Evolutionary conservation across 1,140 invertebrate genomes (phyloP).

Genomic region (Heliconius melpomene): DNA sequence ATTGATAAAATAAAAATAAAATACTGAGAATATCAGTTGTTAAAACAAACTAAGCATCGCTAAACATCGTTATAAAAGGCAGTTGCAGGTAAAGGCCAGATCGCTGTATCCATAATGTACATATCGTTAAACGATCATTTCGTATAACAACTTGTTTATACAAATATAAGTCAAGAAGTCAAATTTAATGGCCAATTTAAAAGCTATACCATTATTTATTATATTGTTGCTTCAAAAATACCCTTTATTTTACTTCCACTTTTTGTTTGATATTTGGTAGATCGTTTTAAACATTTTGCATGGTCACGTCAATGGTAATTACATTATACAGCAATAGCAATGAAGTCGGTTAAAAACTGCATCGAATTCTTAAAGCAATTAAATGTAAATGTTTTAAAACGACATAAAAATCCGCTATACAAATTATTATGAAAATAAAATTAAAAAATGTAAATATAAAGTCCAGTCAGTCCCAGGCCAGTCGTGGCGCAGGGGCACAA

Average conservation of each 20-base stretch:
- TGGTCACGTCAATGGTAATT: no score
- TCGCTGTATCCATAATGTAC: not conserved
- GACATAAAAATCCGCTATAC: no score
- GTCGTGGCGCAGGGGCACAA: no score
- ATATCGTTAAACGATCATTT: not conserved
- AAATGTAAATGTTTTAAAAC: no score
- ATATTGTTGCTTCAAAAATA: no score
- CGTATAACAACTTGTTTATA: constrained; percentile 1
- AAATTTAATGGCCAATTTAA: not conserved
- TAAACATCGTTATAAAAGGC: not conserved
- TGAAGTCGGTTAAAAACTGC: not conserved
- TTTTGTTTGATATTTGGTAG: no score
- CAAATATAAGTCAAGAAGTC: not conserved
- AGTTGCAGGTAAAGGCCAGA: not conserved
- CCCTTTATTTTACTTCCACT: no score
- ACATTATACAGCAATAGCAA: not conserved
- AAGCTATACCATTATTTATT: no score
- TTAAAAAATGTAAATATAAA: no score
- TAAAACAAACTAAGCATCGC: not conserved
- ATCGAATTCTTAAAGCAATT: not conserved
- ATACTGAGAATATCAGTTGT: not conserved
- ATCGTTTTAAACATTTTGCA: no score
- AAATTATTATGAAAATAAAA: no score
- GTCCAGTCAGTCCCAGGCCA: no score
- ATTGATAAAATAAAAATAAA: not conserved